Percentiles rank a stretch among this genome's conserved stretches.
phyloP scores from a whole-genome alignment of 2,113 vertebrate genomes.

The Rutilus rutilus region DNA sequence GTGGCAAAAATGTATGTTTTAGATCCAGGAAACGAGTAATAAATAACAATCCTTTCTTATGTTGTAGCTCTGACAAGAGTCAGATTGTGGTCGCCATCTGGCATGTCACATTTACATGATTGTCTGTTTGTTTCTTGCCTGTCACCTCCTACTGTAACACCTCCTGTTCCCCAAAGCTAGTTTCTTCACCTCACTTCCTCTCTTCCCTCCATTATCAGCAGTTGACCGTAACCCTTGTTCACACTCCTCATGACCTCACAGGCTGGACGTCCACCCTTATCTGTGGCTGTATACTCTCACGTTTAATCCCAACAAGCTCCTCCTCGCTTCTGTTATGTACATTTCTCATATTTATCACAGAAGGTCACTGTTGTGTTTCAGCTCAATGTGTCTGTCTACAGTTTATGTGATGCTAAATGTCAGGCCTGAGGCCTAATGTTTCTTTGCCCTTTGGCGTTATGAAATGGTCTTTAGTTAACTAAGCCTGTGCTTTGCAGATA shows the following conservation, averaged over 20 bases:
- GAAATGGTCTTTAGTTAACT: background rate
- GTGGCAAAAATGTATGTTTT: no score
- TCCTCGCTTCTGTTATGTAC: conserved; percentile 23
- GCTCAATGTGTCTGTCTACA: background rate
- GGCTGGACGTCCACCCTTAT: conserved; percentile 31
- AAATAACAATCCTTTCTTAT: background rate
- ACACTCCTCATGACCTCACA: conserved; percentile 30
- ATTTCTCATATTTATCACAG: conserved; percentile 18
- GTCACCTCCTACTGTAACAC: conserved; percentile 63
- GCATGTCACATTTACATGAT: conserved; percentile 52
- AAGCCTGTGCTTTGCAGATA: conserved; percentile 76
- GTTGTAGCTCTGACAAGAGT: background rate
- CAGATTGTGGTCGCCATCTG: background rate
- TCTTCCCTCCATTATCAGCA: conserved; percentile 39
- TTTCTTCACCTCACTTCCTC: conserved; percentile 43
- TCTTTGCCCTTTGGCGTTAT: background rate
- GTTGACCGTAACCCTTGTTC: conserved; percentile 19
- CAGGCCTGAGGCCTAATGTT: background rate
- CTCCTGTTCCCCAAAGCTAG: conserved; percentile 43
- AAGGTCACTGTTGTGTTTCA: conserved; percentile 34
- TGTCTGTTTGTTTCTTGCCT: conserved; percentile 60
- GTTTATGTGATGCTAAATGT: conserved; percentile 12
- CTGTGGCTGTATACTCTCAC: conserved; percentile 38
- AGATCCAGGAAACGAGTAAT: background rate
- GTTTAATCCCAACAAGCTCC: conserved; percentile 22